These are phyloP conservation scores for Strix aluco DNA, from an alignment of 2,113 vertebrate genomes.

Conservation along the genomic window DNA sequence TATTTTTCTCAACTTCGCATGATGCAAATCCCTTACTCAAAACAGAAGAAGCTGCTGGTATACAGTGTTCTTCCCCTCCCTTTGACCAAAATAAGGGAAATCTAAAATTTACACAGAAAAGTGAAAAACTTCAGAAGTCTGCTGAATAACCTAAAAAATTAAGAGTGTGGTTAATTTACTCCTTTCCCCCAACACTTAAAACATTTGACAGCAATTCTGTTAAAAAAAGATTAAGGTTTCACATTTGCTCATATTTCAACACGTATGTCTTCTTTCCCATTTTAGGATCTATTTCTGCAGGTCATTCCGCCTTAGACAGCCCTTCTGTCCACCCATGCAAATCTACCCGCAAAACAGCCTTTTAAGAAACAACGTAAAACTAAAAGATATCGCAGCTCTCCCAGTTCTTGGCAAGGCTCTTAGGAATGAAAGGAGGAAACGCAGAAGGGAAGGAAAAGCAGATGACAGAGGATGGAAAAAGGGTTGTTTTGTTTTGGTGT, in stretches of 20 bases:
- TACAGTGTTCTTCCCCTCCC: not conserved
- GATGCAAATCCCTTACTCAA: not conserved
- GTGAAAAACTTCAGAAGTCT: not conserved
- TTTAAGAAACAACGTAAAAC: not conserved
- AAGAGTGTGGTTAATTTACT: not conserved
- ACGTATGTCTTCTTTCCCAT: not conserved
- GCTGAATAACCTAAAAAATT: not conserved
- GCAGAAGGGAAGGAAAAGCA: constrained; percentile 60
- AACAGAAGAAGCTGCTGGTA: not conserved
- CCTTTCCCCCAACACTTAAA: not conserved
- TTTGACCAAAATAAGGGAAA: not conserved
- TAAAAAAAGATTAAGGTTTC: not conserved
- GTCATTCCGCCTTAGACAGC: not conserved
- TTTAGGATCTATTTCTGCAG: not conserved
- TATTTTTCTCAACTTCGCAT: not conserved
- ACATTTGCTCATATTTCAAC: not conserved
- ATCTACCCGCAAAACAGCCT: not conserved
- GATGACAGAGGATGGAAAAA: constrained; percentile 40
- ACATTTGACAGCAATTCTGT: not conserved
- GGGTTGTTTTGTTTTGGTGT: constrained; percentile 25
- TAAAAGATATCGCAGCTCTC: not conserved
- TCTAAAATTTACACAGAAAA: not conserved
- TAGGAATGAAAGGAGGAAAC: constrained; percentile 17
- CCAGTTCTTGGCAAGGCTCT: constrained; percentile 7
- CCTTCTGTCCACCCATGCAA: not conserved